phyloP scores from a whole-genome alignment of 2,888 invertebrate species.

The Cheilosia vulpina region DNA sequence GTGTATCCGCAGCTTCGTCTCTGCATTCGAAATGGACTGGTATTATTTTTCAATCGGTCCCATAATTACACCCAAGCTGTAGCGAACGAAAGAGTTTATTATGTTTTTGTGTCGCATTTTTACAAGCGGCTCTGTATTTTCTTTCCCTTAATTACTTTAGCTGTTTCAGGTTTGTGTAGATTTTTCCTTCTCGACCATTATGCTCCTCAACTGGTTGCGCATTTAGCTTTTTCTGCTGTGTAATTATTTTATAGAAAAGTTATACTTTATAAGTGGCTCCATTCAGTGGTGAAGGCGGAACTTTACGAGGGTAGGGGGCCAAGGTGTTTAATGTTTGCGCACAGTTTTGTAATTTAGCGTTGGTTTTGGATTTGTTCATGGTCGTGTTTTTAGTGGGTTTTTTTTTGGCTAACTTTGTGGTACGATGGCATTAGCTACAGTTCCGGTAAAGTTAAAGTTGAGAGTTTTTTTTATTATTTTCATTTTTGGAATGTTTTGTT shows the following conservation, averaged over 20 bases:
- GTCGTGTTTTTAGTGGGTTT: no score
- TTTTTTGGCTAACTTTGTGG: no score
- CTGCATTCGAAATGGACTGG: background rate
- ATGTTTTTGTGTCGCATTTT: background rate
- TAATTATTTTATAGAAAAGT: slow-evolving; percentile 9
- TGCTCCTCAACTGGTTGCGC: slow-evolving; percentile 2
- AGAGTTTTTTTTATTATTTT: no score
- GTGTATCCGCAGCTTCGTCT: background rate
- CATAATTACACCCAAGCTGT: slow-evolving; percentile 13
- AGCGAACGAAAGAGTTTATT: background rate
- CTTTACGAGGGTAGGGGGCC: no score
- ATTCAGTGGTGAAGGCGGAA: background rate
- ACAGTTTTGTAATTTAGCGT: no score
- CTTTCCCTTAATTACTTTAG: slow-evolving; percentile 34
- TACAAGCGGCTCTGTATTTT: background rate
- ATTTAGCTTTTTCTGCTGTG: slow-evolving; percentile 2
- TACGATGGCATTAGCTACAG: no score
- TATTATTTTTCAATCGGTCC: slow-evolving; percentile 8
- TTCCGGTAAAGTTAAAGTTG: no score
- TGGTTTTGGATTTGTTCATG: no score
- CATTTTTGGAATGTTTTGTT: no score
- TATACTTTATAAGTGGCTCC: slow-evolving; percentile 1
- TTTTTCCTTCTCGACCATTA: background rate
- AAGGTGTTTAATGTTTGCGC: no score
- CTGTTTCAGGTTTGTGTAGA: slow-evolving; percentile 27